Evolutionary conservation across 1,140 invertebrate genomes (phyloP).

Genomic region (Zaprionus gabonicus): DNA sequence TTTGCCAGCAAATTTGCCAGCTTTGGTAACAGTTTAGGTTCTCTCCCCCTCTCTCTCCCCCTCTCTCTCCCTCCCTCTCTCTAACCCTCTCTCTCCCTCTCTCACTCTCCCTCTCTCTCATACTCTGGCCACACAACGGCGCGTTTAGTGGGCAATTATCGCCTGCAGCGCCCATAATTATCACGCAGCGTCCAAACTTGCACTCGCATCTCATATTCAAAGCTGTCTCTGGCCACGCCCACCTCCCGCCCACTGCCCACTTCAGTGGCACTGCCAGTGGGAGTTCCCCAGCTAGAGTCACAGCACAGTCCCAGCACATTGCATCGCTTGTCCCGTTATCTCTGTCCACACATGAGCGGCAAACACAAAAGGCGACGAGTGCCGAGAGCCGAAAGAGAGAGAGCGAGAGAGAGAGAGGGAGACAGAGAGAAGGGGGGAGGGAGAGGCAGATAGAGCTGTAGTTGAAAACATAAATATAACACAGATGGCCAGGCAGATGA

Average conservation of each 20-base stretch:
- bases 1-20: slow-evolving; percentile 20
- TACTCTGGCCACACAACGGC: slow-evolving; percentile 53
- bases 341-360: slow-evolving; percentile 54
- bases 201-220: slow-evolving; percentile 78
- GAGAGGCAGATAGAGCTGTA: slow-evolving; percentile 3
- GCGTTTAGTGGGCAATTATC: slow-evolving; percentile 80
- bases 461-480: slow-evolving; percentile 65
- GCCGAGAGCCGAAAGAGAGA: slow-evolving; percentile 19
- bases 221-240: slow-evolving; percentile 37
- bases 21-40: slow-evolving; percentile 40
- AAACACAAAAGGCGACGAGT: slow-evolving; percentile 44
- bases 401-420: slow-evolving; percentile 12
- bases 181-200: slow-evolving; percentile 71
- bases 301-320: slow-evolving; percentile 11
- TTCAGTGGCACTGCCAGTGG: not conserved
- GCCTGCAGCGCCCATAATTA: slow-evolving; percentile 77
- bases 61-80: slow-evolving; percentile 9
- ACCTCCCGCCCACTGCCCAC: not conserved
- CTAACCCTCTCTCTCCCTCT: slow-evolving; percentile 9
- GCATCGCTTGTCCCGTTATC: slow-evolving; percentile 62
- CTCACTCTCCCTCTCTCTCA: not conserved
- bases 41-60: not conserved
- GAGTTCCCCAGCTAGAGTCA: not conserved
- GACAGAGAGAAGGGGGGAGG: not conserved
- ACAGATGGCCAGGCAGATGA: slow-evolving; percentile 50